Evolutionary conservation across 2,113 vertebrate species (phyloP).

Genomic region (Oreochromis niloticus): DNA sequence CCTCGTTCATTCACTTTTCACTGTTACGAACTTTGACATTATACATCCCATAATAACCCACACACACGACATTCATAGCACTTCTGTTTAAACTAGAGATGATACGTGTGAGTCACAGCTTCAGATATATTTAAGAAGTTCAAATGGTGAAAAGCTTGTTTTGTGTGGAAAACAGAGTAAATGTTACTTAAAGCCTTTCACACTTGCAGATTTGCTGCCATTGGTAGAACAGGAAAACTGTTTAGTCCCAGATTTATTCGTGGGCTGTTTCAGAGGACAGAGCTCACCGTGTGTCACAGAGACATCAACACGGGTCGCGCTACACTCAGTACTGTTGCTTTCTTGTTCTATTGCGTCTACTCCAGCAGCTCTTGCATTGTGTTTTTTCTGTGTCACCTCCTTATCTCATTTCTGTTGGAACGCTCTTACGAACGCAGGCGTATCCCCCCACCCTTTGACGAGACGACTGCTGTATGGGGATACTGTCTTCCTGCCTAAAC

Average conservation of each 20-base stretch:
- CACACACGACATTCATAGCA: background rate
- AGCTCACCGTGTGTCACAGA: background rate
- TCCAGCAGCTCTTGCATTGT: conserved; percentile 20
- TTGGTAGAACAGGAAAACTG: background rate
- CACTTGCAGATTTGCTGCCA: background rate
- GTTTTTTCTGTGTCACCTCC: conserved; percentile 17
- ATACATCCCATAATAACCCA: background rate
- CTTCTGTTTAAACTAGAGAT: background rate
- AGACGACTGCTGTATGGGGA: background rate
- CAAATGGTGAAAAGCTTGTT: background rate
- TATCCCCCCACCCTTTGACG: background rate
- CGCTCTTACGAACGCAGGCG: background rate
- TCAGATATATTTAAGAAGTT: background rate
- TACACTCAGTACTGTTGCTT: background rate
- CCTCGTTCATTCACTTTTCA: background rate
- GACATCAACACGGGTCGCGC: background rate
- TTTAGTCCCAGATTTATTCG: background rate
- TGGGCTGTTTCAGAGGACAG: background rate
- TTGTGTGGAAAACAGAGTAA: background rate
- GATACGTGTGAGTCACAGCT: background rate
- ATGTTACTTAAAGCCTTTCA: background rate
- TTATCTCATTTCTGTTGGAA: background rate
- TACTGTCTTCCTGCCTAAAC: conserved; percentile 8
- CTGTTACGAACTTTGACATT: background rate
- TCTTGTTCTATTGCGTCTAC: background rate